Evolutionary conservation across 2,888 invertebrate species (phyloP).

Genomic region (Neoaliturus tenellus): DNA sequence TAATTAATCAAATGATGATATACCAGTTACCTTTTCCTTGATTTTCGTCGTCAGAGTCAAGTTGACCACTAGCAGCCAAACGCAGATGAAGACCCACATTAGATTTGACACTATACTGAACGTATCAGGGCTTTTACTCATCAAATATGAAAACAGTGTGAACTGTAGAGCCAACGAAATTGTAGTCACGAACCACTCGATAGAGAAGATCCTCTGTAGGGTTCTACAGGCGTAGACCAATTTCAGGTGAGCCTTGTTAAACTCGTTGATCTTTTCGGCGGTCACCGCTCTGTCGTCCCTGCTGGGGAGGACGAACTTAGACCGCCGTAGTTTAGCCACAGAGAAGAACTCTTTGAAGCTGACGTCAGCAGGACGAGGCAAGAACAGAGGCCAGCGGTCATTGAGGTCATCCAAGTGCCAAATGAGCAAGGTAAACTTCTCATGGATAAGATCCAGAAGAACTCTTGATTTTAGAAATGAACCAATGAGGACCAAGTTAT

Average conservation of each 20-base stretch:
- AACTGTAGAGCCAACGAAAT: background rate
- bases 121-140: too few relatives aligned
- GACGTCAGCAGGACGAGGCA: slow-evolving; percentile 31
- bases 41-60: background rate
- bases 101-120: background rate
- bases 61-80: background rate
- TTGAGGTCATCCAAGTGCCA: slow-evolving; percentile 36
- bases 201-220: background rate
- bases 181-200: background rate
- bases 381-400: slow-evolving; percentile 35
- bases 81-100: background rate
- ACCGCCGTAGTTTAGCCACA: background rate
- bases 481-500: background rate
- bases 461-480: background rate
- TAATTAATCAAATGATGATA: background rate
- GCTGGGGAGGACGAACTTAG: slow-evolving; percentile 13
- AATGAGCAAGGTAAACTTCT: background rate
- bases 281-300: background rate
- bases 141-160: background rate
- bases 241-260: slow-evolving; percentile 9
- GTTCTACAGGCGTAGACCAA: background rate
- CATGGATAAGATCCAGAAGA: background rate
- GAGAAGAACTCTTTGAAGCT: slow-evolving; percentile 8
- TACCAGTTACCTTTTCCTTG: slow-evolving; percentile 22
- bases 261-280: background rate